Conservation (phyloP, 2,888 invertebrate species). For the Ephialtes manifestator region DNA sequence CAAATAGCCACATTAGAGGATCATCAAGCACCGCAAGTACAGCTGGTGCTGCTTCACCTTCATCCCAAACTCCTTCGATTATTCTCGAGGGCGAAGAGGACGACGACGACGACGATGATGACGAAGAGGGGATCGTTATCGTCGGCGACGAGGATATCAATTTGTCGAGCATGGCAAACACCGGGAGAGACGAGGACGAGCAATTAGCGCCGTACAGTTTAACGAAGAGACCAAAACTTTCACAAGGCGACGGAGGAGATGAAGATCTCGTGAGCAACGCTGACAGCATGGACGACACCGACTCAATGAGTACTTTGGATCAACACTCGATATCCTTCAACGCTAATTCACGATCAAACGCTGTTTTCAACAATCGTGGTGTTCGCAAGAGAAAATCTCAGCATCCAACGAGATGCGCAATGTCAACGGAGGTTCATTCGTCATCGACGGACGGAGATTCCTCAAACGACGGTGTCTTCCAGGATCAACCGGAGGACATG, state of each 20-base stretch:
- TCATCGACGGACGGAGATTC: conserved; percentile 89
- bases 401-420: conserved; percentile 94
- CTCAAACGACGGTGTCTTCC: conserved; percentile 87
- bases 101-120: conserved; percentile 87
- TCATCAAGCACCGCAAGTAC: conserved; percentile 86
- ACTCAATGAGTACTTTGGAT: conserved; percentile 81
- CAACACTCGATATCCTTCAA: conserved; percentile 79
- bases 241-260: conserved; percentile 87
- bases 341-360: conserved; percentile 76
- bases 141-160: conserved; percentile 89
- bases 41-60: conserved; percentile 84
- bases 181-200: conserved; percentile 82
- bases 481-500: conserved; percentile 85
- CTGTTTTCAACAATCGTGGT: conserved; percentile 79
- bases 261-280: conserved; percentile 88
- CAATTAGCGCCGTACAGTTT: conserved; percentile 91
- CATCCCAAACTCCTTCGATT: conserved; percentile 78
- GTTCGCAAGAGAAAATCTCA: conserved; percentile 95
- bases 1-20: conserved; percentile 85
- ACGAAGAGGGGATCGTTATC: conserved; percentile 92
- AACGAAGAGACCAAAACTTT: conserved; percentile 89
- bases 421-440: conserved; percentile 87
- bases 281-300: conserved; percentile 89
- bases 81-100: conserved; percentile 84
- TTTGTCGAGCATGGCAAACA: conserved; percentile 78